Evolutionary conservation across 2,888 invertebrate genomes (phyloP), one percentile per base, ranked within the genome.

Genomic region (Ectemnius cavifrons): DNA sequence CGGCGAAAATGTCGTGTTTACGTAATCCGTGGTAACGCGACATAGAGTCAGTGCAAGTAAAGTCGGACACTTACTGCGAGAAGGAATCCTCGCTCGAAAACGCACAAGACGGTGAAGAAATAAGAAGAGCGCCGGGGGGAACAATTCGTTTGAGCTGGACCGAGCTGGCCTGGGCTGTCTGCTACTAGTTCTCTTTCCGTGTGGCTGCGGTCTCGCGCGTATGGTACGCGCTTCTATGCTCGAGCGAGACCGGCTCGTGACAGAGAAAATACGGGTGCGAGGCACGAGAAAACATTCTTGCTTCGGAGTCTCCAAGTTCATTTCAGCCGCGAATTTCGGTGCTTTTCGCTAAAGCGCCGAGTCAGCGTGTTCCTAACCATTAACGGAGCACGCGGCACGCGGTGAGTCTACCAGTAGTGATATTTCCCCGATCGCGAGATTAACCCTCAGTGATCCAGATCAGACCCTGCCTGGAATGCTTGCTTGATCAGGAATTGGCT

Each of bases 1-100:
- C 65, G 62, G 75, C 79, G 80, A 86, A 87, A 86, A 89, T 89
- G 89, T 79, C 81, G 84, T 85, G 85, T 87, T 89, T 89, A 89
- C 88, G 88, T 89, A 89, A 89, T 86, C 74, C 78, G 84, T 78
- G 82, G 81, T 79, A 81, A 79, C 81, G 76, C 77, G 78, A 82
- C 71, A 73, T 66, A 56, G 63, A 46, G 68, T 75, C 79, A 74
- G 77, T 80, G 69, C 73, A 76, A 70, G 52, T 71, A 67, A 74
- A 71, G 69, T 57, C 63, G 62, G 64, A n/a, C 57, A 46, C 20
- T 28, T 59, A 69, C 67, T 67, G 72, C 46, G 58, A 69, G 72
- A 14, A 49, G 23, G 20, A 69, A 68, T 66, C 18, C 45, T 28
- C 16, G 56, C 6, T 45, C n/a, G 28, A 16, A 6, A 28, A 45